phyloP scores from a whole-genome alignment of 2,888 invertebrate genomes.

The Odontothrips loti region DNA sequence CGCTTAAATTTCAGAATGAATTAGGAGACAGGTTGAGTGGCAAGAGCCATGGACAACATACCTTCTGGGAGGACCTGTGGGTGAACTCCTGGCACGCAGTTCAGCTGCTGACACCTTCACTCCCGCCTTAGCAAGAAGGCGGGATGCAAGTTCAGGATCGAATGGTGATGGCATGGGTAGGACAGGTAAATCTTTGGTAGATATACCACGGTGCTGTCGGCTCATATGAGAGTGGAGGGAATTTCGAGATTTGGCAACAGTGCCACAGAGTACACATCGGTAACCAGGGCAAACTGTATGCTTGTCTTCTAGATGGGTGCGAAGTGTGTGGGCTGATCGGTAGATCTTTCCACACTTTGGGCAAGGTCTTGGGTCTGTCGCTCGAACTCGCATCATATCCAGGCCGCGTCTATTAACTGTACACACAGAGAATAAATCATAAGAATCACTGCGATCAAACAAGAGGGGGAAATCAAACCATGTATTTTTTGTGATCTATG shows the following conservation, averaged over 20 bases:
- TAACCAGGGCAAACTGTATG: constrained; percentile 91
- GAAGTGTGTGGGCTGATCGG: constrained; percentile 82
- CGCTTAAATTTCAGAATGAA: neutral
- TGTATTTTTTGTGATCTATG: neutral
- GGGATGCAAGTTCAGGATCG: constrained; percentile 78
- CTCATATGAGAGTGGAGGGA: constrained; percentile 92
- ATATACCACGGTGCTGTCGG: constrained; percentile 86
- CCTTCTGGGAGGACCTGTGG: constrained; percentile 63
- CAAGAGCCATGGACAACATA: neutral
- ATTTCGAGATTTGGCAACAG: constrained; percentile 87
- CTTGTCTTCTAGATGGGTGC: constrained; percentile 88
- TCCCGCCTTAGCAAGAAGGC: constrained; percentile 80
- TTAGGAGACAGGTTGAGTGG: neutral
- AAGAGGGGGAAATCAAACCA: constrained; percentile 13
- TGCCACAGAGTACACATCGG: constrained; percentile 85
- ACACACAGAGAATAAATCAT: constrained; percentile 41
- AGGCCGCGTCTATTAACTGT: constrained; percentile 71
- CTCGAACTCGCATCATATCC: constrained; percentile 80
- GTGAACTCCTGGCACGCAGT: constrained; percentile 76
- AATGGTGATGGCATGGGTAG: constrained; percentile 89
- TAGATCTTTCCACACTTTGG: constrained; percentile 92
- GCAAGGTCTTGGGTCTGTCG: constrained; percentile 87
- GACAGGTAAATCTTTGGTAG: constrained; percentile 87
- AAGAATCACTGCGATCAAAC: constrained; percentile 26
- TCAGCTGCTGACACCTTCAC: constrained; percentile 76